Base-by-base conservation (phyloP, 1,140 invertebrate genomes). In the Ips nitidus region DNA sequence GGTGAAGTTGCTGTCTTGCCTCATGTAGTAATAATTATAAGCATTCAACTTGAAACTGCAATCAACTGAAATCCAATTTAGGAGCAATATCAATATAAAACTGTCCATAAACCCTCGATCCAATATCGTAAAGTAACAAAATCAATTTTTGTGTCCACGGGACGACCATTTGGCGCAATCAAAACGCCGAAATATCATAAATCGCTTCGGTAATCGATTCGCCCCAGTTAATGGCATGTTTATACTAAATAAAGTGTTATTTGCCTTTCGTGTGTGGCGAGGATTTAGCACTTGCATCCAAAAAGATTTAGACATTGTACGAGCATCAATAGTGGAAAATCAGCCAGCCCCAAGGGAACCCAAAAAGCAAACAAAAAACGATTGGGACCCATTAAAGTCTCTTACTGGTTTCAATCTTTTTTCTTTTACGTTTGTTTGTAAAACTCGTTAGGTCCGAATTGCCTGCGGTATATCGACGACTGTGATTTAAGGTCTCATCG, bases 21-120 rank as follows among this genome's bases (percentile, higher is more conserved):
- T 22, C 22, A 22, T 22, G 22, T 22, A 22, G 22, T 22, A 71
- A 73, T 73, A 76, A 71, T 76, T 76, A 47, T 22, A 22, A 22
- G 22, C 22, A 22, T 22, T 22, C 22, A 22, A 22, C 22, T 22
- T 22, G 22, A 22, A 22, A 22, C 22, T 22, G 22, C 22, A 22
- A 22, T 22, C 22, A 22, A 22, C 45, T 50, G 22, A 50, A 50
- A 8, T 50, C 22, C 45, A 50, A 50, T 50, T 50, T 8, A 50
- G 22, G 45, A 22, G 6, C 45, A 6, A 50, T 50, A 50, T 50
- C 45, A 22, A 50, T 50, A 6, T 22, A 50, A 8, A 50, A 50
- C 22, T 22, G 45, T 22, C 45, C 45, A 50, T 50, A 50, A 50
- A 50, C 45, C 3, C 6, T 50, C 52, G 52, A 55, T 22, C 52